Percentiles rank a stretch among this genome's conserved stretches.
Evolutionary conservation across 2,797 vertebrate species (phyloP).

Genomic region (Anniella stebbinsi): DNA sequence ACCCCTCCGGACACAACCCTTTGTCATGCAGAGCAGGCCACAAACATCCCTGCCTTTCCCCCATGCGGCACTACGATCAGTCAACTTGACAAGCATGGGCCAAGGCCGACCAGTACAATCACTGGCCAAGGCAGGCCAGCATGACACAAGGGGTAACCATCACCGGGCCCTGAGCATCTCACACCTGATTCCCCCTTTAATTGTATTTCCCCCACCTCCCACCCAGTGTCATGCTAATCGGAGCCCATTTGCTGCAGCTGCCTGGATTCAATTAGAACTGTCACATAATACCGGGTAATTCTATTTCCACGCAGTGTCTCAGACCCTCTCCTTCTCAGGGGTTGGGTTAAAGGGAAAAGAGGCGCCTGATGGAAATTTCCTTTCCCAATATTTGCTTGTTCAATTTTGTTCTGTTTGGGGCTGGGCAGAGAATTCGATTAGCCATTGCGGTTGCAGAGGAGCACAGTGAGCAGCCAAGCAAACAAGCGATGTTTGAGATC

Average conservation of each 20-base stretch:
- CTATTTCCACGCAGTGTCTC: constrained; percentile 35
- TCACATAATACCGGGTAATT: constrained; percentile 41
- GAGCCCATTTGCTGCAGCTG: constrained; percentile 77
- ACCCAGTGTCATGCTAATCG: constrained; percentile 81
- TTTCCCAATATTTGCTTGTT: constrained; percentile 26
- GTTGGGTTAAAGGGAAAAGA: neutral
- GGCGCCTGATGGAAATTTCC: neutral
- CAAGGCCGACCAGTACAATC: neutral
- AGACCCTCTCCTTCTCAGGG: neutral
- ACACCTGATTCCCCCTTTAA: constrained; percentile 74
- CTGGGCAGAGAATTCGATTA: constrained; percentile 32
- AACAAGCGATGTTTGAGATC: too few species aligned
- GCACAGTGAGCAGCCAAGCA: neutral
- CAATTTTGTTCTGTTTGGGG: constrained; percentile 19
- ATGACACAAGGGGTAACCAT: neutral
- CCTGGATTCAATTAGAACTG: constrained; percentile 78
- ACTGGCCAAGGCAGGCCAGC: constrained; percentile 4
- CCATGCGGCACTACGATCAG: neutral
- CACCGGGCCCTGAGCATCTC: neutral
- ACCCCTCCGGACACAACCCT: constrained; percentile 29
- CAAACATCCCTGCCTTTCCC: neutral
- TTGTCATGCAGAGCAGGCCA: constrained; percentile 41
- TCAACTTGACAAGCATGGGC: constrained; percentile 36
- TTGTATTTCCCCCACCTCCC: constrained; percentile 74
- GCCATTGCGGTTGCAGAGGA: neutral